phyloP scores from a whole-genome alignment of 2,888 invertebrate genomes.

The Hypercompe scribonia region DNA sequence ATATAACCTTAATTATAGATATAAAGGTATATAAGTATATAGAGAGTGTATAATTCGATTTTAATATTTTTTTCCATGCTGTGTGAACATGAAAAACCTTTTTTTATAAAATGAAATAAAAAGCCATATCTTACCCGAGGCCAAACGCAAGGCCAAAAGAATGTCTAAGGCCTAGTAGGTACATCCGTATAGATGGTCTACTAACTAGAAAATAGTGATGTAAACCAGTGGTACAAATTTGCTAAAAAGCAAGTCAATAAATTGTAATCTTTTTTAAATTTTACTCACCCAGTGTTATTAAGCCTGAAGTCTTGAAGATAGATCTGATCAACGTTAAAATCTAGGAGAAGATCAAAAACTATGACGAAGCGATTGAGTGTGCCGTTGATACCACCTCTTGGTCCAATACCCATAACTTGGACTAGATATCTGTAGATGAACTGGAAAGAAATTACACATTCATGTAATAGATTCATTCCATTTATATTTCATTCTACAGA shows the following conservation, averaged over 20 bases:
- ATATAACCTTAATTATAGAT: too few species aligned
- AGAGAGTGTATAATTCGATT: too few species aligned
- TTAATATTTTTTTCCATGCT: too few species aligned
- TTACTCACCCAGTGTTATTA: slow-evolving; percentile 73
- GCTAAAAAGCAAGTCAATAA: neutral
- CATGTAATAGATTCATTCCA: neutral
- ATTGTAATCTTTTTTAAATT: too few species aligned
- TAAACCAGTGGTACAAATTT: too few species aligned
- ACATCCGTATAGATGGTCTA: too few species aligned
- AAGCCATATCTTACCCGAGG: too few species aligned
- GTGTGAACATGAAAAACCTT: too few species aligned
- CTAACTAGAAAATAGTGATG: too few species aligned
- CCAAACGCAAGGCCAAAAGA: too few species aligned
- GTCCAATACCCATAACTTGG: slow-evolving; percentile 83
- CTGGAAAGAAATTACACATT: slow-evolving; percentile 54
- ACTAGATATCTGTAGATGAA: slow-evolving; percentile 83
- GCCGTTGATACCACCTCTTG: slow-evolving; percentile 81
- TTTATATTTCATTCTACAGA: neutral
- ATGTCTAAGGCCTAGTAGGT: too few species aligned
- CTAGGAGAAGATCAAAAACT: slow-evolving; percentile 75
- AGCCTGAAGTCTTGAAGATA: slow-evolving; percentile 80
- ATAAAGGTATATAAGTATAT: too few species aligned
- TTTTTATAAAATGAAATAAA: neutral
- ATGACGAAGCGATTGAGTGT: slow-evolving; percentile 72
- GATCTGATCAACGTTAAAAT: slow-evolving; percentile 83